Conservation (phyloP, 2,797 vertebrate species). For the Ptychobarbus kaznakovi region DNA sequence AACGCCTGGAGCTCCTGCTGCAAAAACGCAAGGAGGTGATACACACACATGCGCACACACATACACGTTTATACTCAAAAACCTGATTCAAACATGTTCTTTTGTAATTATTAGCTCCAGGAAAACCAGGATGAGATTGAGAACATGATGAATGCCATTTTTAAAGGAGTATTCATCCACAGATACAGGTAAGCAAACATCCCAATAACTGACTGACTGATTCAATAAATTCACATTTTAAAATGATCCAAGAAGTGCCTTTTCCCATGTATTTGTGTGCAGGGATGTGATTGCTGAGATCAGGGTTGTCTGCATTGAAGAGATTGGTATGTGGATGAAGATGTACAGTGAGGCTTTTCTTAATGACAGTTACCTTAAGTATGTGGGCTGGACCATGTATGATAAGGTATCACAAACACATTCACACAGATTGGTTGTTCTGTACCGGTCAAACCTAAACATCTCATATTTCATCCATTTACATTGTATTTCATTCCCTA, state of each 20-base stretch:
- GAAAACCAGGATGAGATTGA: conserved; percentile 99
- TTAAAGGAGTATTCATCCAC: conserved; percentile 99
- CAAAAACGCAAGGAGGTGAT: conserved; percentile 98
- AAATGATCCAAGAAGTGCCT: neutral
- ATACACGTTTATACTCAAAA: neutral
- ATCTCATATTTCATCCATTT: conserved; percentile 40
- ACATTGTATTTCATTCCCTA: conserved; percentile 60
- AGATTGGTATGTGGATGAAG: conserved; percentile 93
- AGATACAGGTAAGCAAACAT: conserved; percentile 87
- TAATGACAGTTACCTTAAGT: conserved; percentile 91
- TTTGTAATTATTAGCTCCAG: conserved; percentile 88
- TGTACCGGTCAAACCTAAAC: neutral
- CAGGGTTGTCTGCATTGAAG: conserved; percentile 89
- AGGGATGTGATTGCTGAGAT: conserved; percentile 97
- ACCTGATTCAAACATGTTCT: conserved; percentile 25
- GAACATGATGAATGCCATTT: conserved; percentile 99
- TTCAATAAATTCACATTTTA: neutral
- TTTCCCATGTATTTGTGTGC: conserved; percentile 1
- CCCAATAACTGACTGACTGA: neutral
- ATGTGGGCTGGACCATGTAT: conserved; percentile 91
- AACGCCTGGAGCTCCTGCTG: conserved; percentile 92
- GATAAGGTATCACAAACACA: conserved; percentile 79
- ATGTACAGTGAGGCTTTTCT: conserved; percentile 91
- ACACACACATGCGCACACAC: neutral
- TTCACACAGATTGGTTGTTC: neutral